Evolutionary conservation across 2,797 vertebrate genomes (phyloP).

Genomic region (Hyperoplus lanceolatus): DNA sequence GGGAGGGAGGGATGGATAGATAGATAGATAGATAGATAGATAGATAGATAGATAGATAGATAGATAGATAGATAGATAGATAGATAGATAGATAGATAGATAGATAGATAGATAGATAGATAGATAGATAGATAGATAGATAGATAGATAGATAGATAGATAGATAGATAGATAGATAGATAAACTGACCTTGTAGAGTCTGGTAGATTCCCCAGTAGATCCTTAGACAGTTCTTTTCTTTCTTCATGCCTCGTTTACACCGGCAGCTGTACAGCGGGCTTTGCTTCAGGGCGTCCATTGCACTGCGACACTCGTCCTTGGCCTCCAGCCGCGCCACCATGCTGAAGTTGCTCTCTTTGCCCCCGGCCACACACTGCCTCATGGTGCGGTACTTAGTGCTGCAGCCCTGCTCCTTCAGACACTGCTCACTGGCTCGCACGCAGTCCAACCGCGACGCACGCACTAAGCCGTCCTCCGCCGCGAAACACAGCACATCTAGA

Average conservation of each 20-base stretch:
- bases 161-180: too few relatives aligned
- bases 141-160: too few relatives aligned
- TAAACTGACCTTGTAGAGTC: conserved; percentile 91
- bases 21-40: too few relatives aligned
- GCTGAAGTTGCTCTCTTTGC: conserved; percentile 95
- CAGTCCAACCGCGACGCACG: conserved; percentile 89
- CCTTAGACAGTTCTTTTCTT: conserved; percentile 98
- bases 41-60: too few relatives aligned
- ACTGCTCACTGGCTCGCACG: conserved; percentile 95
- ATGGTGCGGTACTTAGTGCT: conserved; percentile 97
- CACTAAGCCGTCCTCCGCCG: conserved; percentile 86
- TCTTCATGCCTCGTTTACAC: conserved; percentile 98
- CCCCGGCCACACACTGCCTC: conserved; percentile 97
- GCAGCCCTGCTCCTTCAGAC: conserved; percentile 93
- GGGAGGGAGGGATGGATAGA: too few relatives aligned
- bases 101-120: too few relatives aligned
- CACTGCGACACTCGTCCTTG: conserved; percentile 94
- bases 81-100: too few relatives aligned
- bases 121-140: too few relatives aligned
- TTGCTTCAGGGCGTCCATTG: conserved; percentile 96
- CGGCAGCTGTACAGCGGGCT: conserved; percentile 97
- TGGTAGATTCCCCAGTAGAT: conserved; percentile 99
- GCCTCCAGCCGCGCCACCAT: conserved; percentile 91
- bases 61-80: too few relatives aligned
- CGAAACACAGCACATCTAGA: conserved; percentile 87